Percentiles rank a stretch among this genome's conserved stretches.
Conservation (phyloP, 2,113 vertebrate genomes). For the Gymnogyps californianus region DNA sequence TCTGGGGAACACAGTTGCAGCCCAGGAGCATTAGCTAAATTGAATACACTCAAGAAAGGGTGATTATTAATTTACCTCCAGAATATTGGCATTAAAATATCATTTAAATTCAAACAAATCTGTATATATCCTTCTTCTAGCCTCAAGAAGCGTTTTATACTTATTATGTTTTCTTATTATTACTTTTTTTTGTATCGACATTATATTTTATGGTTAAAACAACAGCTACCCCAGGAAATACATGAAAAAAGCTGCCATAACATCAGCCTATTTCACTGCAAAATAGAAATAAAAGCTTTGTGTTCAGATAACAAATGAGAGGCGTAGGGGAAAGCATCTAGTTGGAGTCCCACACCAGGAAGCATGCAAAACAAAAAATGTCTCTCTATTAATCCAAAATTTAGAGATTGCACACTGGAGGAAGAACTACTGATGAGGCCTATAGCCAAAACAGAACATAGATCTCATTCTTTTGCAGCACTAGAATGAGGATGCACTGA, state of each 20-base stretch:
- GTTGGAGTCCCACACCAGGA: background rate
- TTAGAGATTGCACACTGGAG: background rate
- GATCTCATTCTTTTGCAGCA: background rate
- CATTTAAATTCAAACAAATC: background rate
- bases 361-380: background rate
- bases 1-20: background rate
- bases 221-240: background rate
- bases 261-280: background rate
- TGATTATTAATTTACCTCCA: background rate
- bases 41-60: background rate
- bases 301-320: background rate
- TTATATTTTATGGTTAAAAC: background rate
- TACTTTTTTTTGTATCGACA: background rate
- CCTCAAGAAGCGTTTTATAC: background rate
- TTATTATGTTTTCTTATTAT: background rate
- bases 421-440: background rate
- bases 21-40: background rate
- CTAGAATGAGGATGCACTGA: background rate
- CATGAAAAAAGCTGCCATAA: background rate
- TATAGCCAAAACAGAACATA: background rate
- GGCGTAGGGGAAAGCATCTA: fast-evolving
- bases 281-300: background rate
- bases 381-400: background rate
- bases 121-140: background rate
- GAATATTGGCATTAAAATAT: background rate